These are phyloP conservation scores for Ailuropoda melanoleuca DNA, from an alignment of 2,113 vertebrate genomes.

Conservation along the genomic window DNA sequence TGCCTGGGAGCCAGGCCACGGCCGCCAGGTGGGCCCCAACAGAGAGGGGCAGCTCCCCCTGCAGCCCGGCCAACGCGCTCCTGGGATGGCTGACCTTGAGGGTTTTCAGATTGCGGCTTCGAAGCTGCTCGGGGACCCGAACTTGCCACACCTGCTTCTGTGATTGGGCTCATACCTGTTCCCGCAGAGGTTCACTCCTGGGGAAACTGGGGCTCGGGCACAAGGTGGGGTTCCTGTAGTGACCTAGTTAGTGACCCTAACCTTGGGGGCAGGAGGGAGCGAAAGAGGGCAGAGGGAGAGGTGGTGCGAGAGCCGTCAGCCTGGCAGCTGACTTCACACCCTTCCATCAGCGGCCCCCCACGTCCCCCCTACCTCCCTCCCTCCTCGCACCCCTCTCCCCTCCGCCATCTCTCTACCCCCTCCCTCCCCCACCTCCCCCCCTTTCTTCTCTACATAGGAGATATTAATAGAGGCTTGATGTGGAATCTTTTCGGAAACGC, in stretches of 20 bases:
- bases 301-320: neutral
- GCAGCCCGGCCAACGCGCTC: too few relatives aligned
- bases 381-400: too few relatives aligned
- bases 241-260: neutral
- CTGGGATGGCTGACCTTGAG: fast-evolving
- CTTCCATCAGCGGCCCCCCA: neutral
- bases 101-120: neutral
- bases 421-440: fast-evolving
- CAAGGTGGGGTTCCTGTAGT: too few relatives aligned
- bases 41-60: fast-evolving
- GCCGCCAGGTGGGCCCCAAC: fast-evolving
- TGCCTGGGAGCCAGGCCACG: neutral
- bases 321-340: neutral
- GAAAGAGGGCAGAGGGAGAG: neutral
- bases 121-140: fast-evolving
- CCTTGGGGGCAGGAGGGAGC: neutral
- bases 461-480: too few relatives aligned
- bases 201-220: neutral
- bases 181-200: neutral
- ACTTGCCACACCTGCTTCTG: neutral
- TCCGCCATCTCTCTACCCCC: too few relatives aligned
- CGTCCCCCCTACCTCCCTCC: neutral
- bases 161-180: fast-evolving
- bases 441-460: fast-evolving
- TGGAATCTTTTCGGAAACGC: neutral